Base-by-base conservation (phyloP, 2,888 invertebrate species). In the Laspeyria flexula region DNA sequence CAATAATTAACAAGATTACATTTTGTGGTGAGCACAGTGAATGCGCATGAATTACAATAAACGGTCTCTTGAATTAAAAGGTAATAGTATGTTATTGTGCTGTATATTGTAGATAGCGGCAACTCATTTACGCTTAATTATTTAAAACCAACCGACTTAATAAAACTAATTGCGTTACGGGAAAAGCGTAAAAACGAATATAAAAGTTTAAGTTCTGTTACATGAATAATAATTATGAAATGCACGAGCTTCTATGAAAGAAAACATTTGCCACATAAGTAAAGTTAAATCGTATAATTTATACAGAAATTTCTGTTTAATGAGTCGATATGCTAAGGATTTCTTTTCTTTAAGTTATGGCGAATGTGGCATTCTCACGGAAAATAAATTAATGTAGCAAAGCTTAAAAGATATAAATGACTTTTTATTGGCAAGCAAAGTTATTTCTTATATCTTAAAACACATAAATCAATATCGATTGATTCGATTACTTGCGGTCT, bases 1-100 rank as follows among this genome's bases (percentile, higher is more conserved):
- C 59, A 73, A 73, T 74, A 65, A 79, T 71, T 77, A 75, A 77
- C 72, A 55, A 55, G 55, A 57, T 60, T 52, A 59, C 46, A 41
- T 55, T 55, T 25, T 41, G 35, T 52, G 45, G 35, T 43, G 40
- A 49, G 43, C 42, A 29, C 39, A 38, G 15, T 45, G 44, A 30
- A 34, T 46, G 41, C 13, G 46, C 49, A 41, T 54, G 46, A 21
- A 37, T 58, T 47, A 53, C 45, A 54, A 43, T 60, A 42, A 62
- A 53, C 44, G 44, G 43, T 49, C 6, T 49, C 42, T 51, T 33
- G 15, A 55, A 60, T 50, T 46, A 62, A 35, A 27, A 39, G 45
- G 47, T 59, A 38, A 52, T 41, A 45, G 43, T 43, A 37, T 31
- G 35, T 52, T 33, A 40, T 53, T 40, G 31, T 7, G 35, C 16